phyloP scores from a whole-genome alignment of 2,888 invertebrate species.

The Chromoteleia sp. region DNA sequence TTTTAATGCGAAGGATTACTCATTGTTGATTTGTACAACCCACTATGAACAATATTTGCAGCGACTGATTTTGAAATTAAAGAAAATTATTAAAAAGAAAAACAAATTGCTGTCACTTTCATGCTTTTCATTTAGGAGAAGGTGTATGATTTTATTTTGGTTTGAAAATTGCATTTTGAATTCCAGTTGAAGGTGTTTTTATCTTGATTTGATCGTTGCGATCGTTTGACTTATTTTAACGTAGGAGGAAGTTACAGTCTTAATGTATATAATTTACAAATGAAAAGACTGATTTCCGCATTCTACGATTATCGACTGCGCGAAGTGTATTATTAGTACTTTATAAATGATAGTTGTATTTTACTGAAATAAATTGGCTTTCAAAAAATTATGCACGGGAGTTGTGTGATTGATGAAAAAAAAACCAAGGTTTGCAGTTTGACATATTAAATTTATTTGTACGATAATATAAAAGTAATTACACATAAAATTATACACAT shows the following conservation, averaged over 20 bases:
- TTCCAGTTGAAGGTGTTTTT: conserved; percentile 6
- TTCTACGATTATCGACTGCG: conserved; percentile 69
- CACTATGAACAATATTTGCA: conserved; percentile 35
- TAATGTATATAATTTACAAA: conserved; percentile 69
- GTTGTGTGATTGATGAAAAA: conserved; percentile 23
- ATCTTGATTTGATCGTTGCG: conserved; percentile 14
- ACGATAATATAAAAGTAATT: conserved; percentile 22
- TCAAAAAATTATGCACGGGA: conserved; percentile 48
- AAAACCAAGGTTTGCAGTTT: not conserved
- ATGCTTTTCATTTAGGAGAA: conserved; percentile 8
- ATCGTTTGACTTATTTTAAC: conserved; percentile 51
- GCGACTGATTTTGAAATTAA: conserved; percentile 38
- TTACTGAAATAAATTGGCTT: conserved; percentile 70
- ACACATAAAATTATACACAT: conserved; percentile 12
- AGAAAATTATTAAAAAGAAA: conserved; percentile 14
- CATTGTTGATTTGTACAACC: conserved; percentile 40
- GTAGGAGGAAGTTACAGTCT: conserved; percentile 67
- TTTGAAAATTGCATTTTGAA: not conserved
- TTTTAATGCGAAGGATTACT: conserved; percentile 71
- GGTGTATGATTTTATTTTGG: not conserved
- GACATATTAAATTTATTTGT: conserved; percentile 20
- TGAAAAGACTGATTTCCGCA: conserved; percentile 68
- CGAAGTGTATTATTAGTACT: conserved; percentile 70
- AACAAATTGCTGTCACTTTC: conserved; percentile 1
- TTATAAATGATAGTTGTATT: conserved; percentile 70